These are phyloP conservation scores for Pissodes strobi DNA, from an alignment of 1,140 invertebrate species.

Conservation along the genomic window DNA sequence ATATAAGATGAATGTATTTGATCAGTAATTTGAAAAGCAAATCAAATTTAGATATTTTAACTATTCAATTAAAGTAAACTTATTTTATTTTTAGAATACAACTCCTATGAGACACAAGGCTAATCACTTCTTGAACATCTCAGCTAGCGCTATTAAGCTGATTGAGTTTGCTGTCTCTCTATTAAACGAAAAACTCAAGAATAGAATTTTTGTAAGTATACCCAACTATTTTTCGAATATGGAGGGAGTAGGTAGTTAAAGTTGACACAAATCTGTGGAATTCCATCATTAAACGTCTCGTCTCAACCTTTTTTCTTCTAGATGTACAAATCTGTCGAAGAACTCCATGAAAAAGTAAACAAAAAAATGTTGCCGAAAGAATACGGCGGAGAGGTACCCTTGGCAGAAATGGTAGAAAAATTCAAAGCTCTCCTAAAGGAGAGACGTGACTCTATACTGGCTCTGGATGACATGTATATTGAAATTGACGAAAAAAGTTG, in stretches of 20 bases:
- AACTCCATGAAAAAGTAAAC: slow-evolving; percentile 70
- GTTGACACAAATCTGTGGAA: no score
- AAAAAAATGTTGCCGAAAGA: slow-evolving; percentile 80
- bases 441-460: slow-evolving; percentile 68
- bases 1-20: no score
- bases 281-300: no score
- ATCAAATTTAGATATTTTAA: no score
- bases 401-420: slow-evolving; percentile 77
- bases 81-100: slow-evolving; percentile 66
- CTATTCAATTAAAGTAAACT: neutral
- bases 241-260: no score
- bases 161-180: slow-evolving; percentile 78
- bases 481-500: slow-evolving; percentile 67
- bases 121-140: slow-evolving; percentile 83
- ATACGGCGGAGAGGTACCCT: slow-evolving; percentile 78
- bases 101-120: slow-evolving; percentile 86
- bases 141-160: slow-evolving; percentile 73
- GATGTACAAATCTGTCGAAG: slow-evolving; percentile 73
- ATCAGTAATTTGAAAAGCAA: no score
- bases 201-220: slow-evolving; percentile 70
- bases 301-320: slow-evolving; percentile 59
- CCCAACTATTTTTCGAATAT: slow-evolving; percentile 3
- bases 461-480: slow-evolving; percentile 78
- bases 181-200: slow-evolving; percentile 79
- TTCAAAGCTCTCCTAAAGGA: slow-evolving; percentile 70